A percentile compares a stretch with the other conserved stretches of the same genome.
phyloP scores from a whole-genome alignment of 2,113 vertebrate genomes.

The Coregonus clupeaformis region DNA sequence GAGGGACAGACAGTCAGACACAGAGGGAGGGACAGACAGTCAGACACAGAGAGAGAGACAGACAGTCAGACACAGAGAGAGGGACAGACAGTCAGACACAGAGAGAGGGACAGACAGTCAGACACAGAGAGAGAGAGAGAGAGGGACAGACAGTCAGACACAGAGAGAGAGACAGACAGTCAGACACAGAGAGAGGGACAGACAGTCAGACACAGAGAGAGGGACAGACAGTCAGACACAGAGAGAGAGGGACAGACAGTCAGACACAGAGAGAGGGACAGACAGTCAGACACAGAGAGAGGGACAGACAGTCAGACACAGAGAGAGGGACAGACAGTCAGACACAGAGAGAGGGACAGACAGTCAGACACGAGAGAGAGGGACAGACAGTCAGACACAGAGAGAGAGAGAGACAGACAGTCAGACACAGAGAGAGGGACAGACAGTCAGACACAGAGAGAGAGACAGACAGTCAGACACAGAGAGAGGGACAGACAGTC shows the following conservation, averaged over 20 bases:
- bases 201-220: no score
- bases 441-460: no score
- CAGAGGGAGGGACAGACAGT: constrained; percentile 3
- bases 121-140: not conserved
- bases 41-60: not conserved
- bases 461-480: not conserved
- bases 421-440: not conserved
- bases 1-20: not conserved
- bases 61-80: no score
- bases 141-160: no score
- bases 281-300: constrained; percentile 1
- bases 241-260: no score
- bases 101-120: not conserved
- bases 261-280: no score
- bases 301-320: not conserved
- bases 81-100: not conserved
- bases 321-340: not conserved
- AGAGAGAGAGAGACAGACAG: no score
- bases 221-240: no score
- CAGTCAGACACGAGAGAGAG: not conserved
- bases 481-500: not conserved
- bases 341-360: not conserved
- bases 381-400: no score
- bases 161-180: no score
- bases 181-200: no score